These are phyloP conservation scores for Amaurobius ferox DNA, from an alignment of 2,888 invertebrate genomes.

Conservation along the genomic window DNA sequence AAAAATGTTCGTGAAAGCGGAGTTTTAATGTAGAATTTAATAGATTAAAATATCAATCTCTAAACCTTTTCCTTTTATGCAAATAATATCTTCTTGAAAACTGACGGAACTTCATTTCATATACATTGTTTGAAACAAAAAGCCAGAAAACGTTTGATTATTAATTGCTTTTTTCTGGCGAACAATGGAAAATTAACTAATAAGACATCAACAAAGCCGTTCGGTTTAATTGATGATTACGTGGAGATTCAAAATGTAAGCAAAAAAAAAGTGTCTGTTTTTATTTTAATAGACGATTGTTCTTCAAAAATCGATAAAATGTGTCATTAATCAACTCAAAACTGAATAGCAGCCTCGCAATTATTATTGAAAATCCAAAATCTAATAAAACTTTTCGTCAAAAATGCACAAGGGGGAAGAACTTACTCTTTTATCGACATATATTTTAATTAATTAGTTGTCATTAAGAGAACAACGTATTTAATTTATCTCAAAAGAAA, in stretches of 20 bases:
- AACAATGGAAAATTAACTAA: background rate
- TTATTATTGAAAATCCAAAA: conserved; percentile 49
- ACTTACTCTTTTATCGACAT: conserved; percentile 30
- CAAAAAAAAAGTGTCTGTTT: conserved; percentile 45
- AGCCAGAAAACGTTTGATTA: background rate
- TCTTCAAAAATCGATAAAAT: conserved; percentile 56
- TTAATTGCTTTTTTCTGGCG: background rate
- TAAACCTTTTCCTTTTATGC: no score
- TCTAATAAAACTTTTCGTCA: background rate
- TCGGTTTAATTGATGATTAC: conserved; percentile 1
- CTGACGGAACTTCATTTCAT: no score
- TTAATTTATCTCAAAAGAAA: conserved; percentile 40
- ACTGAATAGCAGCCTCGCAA: conserved; percentile 57
- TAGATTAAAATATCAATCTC: no score
- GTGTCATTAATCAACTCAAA: conserved; percentile 60
- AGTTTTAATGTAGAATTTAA: no score
- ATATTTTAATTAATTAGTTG: conserved; percentile 64
- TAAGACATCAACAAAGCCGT: background rate
- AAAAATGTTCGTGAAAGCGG: no score
- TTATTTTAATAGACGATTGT: conserved; percentile 63
- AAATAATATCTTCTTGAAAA: no score
- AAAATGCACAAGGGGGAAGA: background rate
- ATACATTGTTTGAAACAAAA: no score
- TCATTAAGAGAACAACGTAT: conserved; percentile 51
- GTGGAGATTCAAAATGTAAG: background rate